Percentiles rank a stretch among this genome's conserved stretches.
These are phyloP conservation scores for Trematomus bernacchii DNA, from an alignment of 2,797 vertebrate species.

Conservation along the genomic window DNA sequence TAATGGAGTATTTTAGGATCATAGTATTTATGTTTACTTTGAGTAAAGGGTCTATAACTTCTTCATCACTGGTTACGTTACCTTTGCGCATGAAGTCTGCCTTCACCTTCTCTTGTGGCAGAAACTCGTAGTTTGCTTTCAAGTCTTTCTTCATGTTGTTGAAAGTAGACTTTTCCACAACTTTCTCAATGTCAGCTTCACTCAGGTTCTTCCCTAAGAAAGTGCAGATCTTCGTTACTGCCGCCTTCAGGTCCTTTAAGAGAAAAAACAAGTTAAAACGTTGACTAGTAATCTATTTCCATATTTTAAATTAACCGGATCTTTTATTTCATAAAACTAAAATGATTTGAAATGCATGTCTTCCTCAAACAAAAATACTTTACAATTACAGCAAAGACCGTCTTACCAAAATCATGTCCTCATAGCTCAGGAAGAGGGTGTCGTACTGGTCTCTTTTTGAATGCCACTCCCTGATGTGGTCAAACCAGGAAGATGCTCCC, in stretches of 20 bases:
- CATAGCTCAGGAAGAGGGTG: conserved; percentile 76
- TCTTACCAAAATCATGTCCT: conserved; percentile 76
- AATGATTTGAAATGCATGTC: too few species aligned
- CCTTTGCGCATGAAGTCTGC: conserved; percentile 77
- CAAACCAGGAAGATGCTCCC: conserved; percentile 67
- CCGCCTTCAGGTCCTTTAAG: conserved; percentile 67
- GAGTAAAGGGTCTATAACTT: too few species aligned
- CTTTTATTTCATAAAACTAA: too few species aligned
- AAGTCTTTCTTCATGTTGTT: conserved; percentile 73
- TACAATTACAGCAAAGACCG: not conserved
- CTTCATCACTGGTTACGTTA: conserved; percentile 11
- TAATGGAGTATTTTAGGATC: too few species aligned
- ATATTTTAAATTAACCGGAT: not conserved
- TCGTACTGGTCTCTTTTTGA: conserved; percentile 65
- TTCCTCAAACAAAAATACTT: not conserved
- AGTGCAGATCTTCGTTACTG: conserved; percentile 65
- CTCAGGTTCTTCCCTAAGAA: conserved; percentile 70
- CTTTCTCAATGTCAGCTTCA: conserved; percentile 37
- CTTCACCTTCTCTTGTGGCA: conserved; percentile 33
- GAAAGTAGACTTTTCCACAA: conserved; percentile 73
- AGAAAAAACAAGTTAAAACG: not conserved
- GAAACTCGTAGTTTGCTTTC: conserved; percentile 72
- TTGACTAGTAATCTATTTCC: fast-evolving
- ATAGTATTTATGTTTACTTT: too few species aligned
- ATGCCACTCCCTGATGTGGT: conserved; percentile 73